A percentile compares a stretch with the other conserved stretches of the same genome.
Evolutionary conservation across 2,888 invertebrate species (phyloP).

Genomic region (Drosophila histrio): DNA sequence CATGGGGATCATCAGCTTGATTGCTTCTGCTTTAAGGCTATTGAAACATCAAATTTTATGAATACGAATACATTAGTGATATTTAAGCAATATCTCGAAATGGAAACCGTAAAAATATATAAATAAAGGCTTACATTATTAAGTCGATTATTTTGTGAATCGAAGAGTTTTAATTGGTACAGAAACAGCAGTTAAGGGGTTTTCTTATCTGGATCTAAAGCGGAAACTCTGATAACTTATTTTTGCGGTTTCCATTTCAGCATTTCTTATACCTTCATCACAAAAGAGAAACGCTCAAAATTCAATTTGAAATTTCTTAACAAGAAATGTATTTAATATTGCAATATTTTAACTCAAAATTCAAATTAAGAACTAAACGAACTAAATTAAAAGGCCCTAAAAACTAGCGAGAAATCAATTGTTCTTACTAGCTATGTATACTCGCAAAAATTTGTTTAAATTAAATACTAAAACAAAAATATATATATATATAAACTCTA

Average conservation of each 20-base stretch:
- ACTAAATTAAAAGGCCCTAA: slow-evolving; percentile 47
- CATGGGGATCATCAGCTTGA: slow-evolving; percentile 21
- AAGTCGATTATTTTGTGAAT: background rate
- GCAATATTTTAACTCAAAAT: slow-evolving; percentile 56
- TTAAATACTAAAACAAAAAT: slow-evolving; percentile 48
- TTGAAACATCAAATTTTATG: slow-evolving; percentile 35
- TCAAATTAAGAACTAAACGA: slow-evolving; percentile 41
- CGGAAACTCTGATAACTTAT: background rate
- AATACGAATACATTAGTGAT: slow-evolving; percentile 29
- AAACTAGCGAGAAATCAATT: slow-evolving; percentile 60
- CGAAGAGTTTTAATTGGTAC: background rate
- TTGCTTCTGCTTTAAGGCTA: slow-evolving; percentile 51
- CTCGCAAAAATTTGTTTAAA: slow-evolving; percentile 60
- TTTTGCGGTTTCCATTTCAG: slow-evolving; percentile 31
- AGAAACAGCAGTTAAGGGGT: too few relatives aligned
- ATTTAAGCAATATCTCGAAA: slow-evolving; percentile 50
- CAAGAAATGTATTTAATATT: slow-evolving; percentile 73
- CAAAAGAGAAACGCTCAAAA: slow-evolving; percentile 31
- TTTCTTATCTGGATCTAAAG: too few relatives aligned
- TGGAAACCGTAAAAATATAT: slow-evolving; percentile 29
- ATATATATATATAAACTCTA: slow-evolving; percentile 43
- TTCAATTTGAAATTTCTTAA: slow-evolving; percentile 49
- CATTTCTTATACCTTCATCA: background rate
- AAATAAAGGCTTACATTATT: background rate
- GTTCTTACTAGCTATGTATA: slow-evolving; percentile 63